These are phyloP conservation scores for Tauraco erythrolophus DNA, from an alignment of 2,113 vertebrate species.

Conservation along the genomic window DNA sequence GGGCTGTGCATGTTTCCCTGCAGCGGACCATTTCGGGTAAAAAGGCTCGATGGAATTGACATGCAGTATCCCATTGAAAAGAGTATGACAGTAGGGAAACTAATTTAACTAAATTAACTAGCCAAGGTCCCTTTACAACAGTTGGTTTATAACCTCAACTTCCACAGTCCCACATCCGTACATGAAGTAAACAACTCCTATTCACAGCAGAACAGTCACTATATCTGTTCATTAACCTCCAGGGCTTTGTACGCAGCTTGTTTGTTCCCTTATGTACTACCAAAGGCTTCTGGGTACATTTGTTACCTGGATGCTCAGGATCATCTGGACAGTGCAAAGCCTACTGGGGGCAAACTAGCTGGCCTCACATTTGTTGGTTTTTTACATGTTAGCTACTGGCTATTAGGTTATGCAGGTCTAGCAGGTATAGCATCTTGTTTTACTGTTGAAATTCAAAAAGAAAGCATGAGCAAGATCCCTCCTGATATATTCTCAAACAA, in stretches of 20 bases:
- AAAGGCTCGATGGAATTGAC: background rate
- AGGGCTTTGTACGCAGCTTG: background rate
- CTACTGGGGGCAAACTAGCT: background rate
- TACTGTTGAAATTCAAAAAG: background rate
- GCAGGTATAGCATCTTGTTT: background rate
- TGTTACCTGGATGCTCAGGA: background rate
- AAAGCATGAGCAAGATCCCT: background rate
- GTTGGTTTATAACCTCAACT: background rate
- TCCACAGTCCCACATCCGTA: background rate
- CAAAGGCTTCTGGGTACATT: background rate
- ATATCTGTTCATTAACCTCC: background rate
- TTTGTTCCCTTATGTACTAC: background rate
- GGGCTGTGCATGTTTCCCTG: background rate
- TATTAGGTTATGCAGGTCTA: background rate
- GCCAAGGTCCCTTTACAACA: background rate
- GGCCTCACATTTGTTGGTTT: accelerated
- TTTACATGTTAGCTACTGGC: background rate
- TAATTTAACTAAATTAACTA: background rate
- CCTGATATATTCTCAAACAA: background rate
- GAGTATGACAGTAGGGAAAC: background rate
- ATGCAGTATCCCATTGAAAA: background rate
- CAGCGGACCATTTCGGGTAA: accelerated
- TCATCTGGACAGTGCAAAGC: background rate
- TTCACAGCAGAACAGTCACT: background rate
- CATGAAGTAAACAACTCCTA: background rate